Conservation (phyloP, 2,113 vertebrate genomes). For the Erinaceus europaeus region DNA sequence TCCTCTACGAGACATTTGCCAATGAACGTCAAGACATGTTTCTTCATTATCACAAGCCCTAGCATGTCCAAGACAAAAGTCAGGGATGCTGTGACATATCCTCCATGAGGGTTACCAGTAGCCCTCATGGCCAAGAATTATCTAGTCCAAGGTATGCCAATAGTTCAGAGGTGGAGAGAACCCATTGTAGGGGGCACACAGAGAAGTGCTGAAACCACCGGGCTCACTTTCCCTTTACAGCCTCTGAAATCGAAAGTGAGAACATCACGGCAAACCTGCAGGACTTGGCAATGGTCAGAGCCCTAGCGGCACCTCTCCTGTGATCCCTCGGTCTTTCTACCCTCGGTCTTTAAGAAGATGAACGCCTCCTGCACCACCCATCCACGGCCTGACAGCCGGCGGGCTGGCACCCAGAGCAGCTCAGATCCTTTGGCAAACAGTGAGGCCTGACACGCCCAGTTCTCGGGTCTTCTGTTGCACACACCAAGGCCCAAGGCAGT, state of each 20-base stretch:
- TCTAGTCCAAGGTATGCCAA: not conserved
- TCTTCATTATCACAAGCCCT: not conserved
- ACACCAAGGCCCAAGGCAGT: too few species aligned
- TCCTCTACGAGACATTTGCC: not conserved
- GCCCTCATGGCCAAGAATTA: not conserved
- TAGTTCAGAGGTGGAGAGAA: not conserved
- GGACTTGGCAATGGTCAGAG: not conserved
- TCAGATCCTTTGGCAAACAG: constrained; percentile 16
- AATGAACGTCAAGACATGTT: not conserved
- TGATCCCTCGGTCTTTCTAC: not conserved
- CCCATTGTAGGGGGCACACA: not conserved
- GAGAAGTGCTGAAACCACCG: not conserved
- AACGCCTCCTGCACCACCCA: not conserved
- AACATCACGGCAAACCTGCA: not conserved
- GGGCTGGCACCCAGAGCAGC: not conserved
- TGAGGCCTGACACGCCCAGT: not conserved
- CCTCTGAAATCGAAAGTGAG: not conserved
- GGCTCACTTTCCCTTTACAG: not conserved
- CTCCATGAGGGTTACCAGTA: not conserved
- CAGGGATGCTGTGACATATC: not conserved
- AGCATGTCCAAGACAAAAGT: not conserved
- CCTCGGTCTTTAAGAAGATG: not conserved
- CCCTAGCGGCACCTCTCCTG: not conserved
- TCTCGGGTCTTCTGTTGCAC: not conserved
- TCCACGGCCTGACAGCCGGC: not conserved